phyloP scores from a whole-genome alignment of 2,888 invertebrate genomes.

The Pheosia tremula region DNA sequence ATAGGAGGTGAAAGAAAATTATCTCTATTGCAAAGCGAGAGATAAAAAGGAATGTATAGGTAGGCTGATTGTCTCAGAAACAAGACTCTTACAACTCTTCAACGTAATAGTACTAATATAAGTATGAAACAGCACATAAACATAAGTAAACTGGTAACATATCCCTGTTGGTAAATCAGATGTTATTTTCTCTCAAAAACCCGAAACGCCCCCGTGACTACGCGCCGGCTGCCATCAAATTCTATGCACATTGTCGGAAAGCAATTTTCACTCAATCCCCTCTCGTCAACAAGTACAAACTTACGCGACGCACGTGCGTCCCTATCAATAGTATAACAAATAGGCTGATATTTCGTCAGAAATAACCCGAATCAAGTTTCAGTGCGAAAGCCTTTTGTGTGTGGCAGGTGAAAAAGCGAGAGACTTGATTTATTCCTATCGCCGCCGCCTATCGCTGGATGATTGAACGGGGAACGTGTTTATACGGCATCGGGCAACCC shows the following conservation, averaged over 20 bases:
- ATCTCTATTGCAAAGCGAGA: no score
- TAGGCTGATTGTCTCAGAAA: no score
- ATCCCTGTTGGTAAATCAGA: constrained; percentile 27
- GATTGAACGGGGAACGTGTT: constrained; percentile 83
- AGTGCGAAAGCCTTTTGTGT: constrained; percentile 81
- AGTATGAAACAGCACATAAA: background rate
- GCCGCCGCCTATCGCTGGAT: constrained; percentile 79
- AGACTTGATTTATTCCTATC: constrained; percentile 81
- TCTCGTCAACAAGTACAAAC: constrained; percentile 81
- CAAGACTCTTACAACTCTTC: no score
- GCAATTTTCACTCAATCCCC: constrained; percentile 82
- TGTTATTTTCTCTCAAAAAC: constrained; percentile 37
- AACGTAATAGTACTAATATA: background rate
- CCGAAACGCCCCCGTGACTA: constrained; percentile 36
- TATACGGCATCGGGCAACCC: constrained; percentile 75
- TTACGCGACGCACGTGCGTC: constrained; percentile 80
- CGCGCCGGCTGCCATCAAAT: constrained; percentile 69
- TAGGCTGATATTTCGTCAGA: constrained; percentile 84
- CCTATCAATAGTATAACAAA: constrained; percentile 84
- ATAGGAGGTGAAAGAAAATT: no score
- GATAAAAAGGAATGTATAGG: no score
- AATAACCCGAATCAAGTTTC: constrained; percentile 85
- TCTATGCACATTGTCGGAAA: constrained; percentile 79
- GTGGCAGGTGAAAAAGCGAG: constrained; percentile 85
- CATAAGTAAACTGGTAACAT: constrained; percentile 1